Conservation (phyloP, 2,888 invertebrate genomes). For the Eupithecia insigniata region DNA sequence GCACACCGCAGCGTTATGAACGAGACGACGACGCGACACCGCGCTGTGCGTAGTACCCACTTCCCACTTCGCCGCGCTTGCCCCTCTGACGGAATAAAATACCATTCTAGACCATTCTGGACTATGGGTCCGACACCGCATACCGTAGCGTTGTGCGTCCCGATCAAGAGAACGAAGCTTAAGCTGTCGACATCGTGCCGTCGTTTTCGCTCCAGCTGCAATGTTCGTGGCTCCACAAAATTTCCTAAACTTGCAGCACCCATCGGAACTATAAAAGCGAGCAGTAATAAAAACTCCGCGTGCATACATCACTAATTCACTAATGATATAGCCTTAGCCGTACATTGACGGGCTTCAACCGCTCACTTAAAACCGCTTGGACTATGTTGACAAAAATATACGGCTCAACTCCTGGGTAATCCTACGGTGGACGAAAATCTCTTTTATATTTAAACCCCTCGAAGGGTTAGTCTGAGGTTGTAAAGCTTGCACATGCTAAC, state of each 20-base stretch:
- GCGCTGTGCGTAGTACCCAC: too few relatives aligned
- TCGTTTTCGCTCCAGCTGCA: neutral
- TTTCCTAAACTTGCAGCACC: conserved; percentile 74
- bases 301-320: conserved; percentile 80
- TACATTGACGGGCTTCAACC: conserved; percentile 47
- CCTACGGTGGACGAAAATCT: conserved; percentile 15
- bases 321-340: conserved; percentile 61
- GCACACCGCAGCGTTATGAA: too few relatives aligned
- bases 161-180: too few relatives aligned
- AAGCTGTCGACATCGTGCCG: neutral
- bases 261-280: conserved; percentile 69
- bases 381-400: conserved; percentile 3
- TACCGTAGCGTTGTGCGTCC: too few relatives aligned
- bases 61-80: too few relatives aligned
- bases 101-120: too few relatives aligned
- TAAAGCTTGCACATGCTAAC: conserved; percentile 1
- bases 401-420: conserved; percentile 13
- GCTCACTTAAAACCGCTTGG: conserved; percentile 28
- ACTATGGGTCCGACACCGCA: too few relatives aligned
- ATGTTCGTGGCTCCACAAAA: conserved; percentile 50
- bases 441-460: conserved; percentile 9
- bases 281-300: conserved; percentile 45
- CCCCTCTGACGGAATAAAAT: too few relatives aligned
- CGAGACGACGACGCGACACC: too few relatives aligned
- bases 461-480: neutral